Percentiles rank a stretch among this genome's conserved stretches.
Conservation (phyloP, 2,113 vertebrate genomes). For the Periophthalmodon schlosseri region DNA sequence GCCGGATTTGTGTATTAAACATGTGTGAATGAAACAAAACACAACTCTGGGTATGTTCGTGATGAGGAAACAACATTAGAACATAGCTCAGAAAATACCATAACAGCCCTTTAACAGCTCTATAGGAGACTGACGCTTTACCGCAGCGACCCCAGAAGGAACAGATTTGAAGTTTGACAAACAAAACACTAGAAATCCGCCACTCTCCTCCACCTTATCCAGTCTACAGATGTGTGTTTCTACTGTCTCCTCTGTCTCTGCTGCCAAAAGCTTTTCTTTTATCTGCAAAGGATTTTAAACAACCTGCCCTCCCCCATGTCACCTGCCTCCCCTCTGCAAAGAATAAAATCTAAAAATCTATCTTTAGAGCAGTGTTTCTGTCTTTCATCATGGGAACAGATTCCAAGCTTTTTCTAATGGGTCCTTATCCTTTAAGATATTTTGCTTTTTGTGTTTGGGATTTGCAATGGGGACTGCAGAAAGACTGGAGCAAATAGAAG, state of each 20-base stretch:
- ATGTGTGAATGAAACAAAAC: too few relatives aligned
- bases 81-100: too few relatives aligned
- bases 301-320: slow-evolving; percentile 59
- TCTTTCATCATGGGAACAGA: slow-evolving; percentile 63
- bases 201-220: background rate
- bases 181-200: slow-evolving; percentile 24
- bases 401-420: slow-evolving; percentile 62
- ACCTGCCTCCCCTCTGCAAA: slow-evolving; percentile 48
- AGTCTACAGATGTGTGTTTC: slow-evolving; percentile 25
- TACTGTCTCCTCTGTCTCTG: slow-evolving; percentile 32
- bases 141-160: background rate
- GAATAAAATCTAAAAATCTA: slow-evolving; percentile 46
- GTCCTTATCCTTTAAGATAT: slow-evolving; percentile 59
- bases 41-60: too few relatives aligned
- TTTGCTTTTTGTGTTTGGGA: slow-evolving; percentile 50
- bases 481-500: slow-evolving; percentile 1
- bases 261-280: slow-evolving; percentile 63
- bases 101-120: background rate
- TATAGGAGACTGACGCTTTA: background rate
- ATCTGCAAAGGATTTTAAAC: slow-evolving; percentile 72
- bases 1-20: too few relatives aligned
- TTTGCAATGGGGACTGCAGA: slow-evolving; percentile 40
- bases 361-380: slow-evolving; percentile 56
- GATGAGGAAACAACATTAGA: too few relatives aligned
- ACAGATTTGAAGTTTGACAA: slow-evolving; percentile 5